Evolutionary conservation across 2,888 invertebrate species (phyloP).

Genomic region (Melanophora roralis): DNA sequence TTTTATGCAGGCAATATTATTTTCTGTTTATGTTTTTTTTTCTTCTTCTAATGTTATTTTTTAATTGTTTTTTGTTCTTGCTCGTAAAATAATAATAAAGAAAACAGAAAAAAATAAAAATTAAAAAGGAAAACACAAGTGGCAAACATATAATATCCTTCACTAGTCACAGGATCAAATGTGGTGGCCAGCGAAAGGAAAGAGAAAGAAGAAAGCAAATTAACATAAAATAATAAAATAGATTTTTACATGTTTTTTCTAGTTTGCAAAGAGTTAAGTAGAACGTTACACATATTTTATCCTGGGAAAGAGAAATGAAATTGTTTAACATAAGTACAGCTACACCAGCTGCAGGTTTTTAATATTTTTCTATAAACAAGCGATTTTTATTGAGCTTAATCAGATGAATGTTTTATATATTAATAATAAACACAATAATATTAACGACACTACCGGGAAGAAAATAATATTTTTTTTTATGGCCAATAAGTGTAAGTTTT

Average conservation of each 20-base stretch:
- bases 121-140: neutral
- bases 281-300: neutral
- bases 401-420: too few relatives aligned
- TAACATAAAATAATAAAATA: neutral
- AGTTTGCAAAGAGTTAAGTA: neutral
- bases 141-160: neutral
- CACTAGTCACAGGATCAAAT: neutral
- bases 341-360: neutral
- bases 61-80: neutral
- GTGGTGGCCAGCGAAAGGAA: neutral
- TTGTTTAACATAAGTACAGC: neutral
- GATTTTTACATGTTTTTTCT: too few relatives aligned
- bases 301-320: slow-evolving; percentile 27
- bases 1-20: neutral
- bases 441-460: too few relatives aligned
- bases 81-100: too few relatives aligned
- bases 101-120: neutral
- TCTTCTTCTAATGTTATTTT: too few relatives aligned
- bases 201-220: neutral
- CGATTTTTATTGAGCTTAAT: too few relatives aligned
- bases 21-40: neutral
- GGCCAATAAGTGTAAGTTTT: too few relatives aligned
- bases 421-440: too few relatives aligned
- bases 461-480: too few relatives aligned
- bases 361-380: too few relatives aligned